Percentiles rank a stretch among this genome's conserved stretches.
These are phyloP conservation scores for Caenorhabditis briggsae DNA, from an alignment of 1,140 invertebrate species.

Conservation along the genomic window DNA sequence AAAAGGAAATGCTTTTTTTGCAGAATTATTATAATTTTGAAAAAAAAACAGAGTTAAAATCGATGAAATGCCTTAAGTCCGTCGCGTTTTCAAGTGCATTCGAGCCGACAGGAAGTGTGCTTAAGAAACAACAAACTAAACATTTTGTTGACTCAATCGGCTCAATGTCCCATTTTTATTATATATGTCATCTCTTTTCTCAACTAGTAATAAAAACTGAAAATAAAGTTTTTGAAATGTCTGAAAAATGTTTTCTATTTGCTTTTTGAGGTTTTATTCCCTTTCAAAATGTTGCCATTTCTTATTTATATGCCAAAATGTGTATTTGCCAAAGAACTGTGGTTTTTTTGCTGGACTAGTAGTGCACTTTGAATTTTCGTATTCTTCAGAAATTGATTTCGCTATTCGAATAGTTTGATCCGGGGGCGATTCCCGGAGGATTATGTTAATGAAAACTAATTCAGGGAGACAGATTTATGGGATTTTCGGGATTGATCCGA, in stretches of 20 bases:
- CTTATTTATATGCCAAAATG: background rate
- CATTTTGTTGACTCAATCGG: constrained; percentile 54
- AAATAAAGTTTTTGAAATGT: background rate
- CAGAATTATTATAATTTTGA: background rate
- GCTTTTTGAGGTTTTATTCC: constrained; percentile 35
- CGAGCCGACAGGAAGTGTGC: constrained; percentile 7
- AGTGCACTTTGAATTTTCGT: background rate
- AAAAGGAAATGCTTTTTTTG: background rate
- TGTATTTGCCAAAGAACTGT: constrained; percentile 2
- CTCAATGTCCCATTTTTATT: constrained; percentile 47
- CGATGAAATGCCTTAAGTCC: constrained; percentile 13
- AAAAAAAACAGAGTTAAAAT: constrained; percentile 51
- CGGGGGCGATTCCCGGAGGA: background rate
- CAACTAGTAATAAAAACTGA: constrained; percentile 11
- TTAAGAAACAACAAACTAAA: constrained; percentile 52
- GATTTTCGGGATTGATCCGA: background rate
- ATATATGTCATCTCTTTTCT: background rate
- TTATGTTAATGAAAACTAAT: constrained; percentile 16
- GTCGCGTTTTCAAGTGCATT: constrained; percentile 32
- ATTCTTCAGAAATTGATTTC: too few species aligned
- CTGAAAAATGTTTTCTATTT: constrained; percentile 40
- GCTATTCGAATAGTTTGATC: background rate
- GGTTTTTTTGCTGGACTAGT: background rate
- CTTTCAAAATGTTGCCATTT: constrained; percentile 22
- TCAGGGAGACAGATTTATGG: constrained; percentile 3